These are phyloP conservation scores for Orbicella faveolata DNA, from an alignment of 64 coral and sea anemone genomes.

Conservation along the genomic window DNA sequence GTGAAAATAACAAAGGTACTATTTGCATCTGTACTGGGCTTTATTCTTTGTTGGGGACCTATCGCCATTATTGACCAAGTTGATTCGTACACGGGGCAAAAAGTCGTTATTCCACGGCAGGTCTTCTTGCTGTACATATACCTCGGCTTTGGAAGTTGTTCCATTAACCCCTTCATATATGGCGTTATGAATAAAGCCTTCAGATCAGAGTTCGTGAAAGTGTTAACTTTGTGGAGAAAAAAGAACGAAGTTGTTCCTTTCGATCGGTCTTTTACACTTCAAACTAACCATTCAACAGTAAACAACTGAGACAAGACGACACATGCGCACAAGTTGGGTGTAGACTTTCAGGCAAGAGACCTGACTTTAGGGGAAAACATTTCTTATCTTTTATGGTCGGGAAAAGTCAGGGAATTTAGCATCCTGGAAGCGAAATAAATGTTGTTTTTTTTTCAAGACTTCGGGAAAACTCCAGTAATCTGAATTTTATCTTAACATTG, in stretches of 20 bases:
- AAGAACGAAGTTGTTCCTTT: not conserved
- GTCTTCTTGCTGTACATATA: constrained; percentile 51
- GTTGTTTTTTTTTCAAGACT: no score
- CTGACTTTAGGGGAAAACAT: no score
- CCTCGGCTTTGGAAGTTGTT: constrained; percentile 55
- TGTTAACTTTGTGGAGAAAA: constrained; percentile 23
- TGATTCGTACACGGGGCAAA: constrained; percentile 29
- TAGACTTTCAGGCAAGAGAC: no score
- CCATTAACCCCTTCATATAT: constrained; percentile 57
- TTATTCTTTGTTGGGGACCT: constrained; percentile 60
- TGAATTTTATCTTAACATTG: no score
- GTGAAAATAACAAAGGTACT: constrained; percentile 55
- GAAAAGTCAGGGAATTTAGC: no score
- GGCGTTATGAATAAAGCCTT: constrained; percentile 60
- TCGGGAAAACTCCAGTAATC: no score
- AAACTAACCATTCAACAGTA: no score
- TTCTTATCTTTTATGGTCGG: no score
- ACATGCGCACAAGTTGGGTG: no score
- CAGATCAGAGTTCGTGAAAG: constrained; percentile 30
- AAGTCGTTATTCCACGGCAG: constrained; percentile 15
- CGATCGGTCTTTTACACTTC: no score
- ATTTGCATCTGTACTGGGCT: constrained; percentile 53
- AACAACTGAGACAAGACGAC: no score
- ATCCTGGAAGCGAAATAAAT: no score
- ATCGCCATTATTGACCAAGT: constrained; percentile 63